Percentiles rank a stretch among this genome's conserved stretches.
Conservation (phyloP, 2,113 vertebrate genomes). For the Casuarius casuarius region DNA sequence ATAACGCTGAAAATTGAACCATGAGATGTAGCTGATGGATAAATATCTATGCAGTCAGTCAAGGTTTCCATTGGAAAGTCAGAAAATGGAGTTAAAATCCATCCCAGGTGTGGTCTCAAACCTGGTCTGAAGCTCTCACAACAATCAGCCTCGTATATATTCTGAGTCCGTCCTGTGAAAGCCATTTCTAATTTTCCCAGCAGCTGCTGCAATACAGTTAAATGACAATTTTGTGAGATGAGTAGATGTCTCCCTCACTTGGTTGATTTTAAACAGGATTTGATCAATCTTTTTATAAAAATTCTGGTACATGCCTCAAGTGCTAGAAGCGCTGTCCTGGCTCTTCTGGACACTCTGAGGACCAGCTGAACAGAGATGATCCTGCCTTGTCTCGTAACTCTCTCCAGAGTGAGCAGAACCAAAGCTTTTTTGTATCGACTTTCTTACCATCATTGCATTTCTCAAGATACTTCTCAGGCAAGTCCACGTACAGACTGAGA, state of each 20-base stretch:
- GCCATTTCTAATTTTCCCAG: background rate
- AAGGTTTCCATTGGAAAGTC: background rate
- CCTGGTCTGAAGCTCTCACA: background rate
- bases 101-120: background rate
- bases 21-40: background rate
- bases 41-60: background rate
- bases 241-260: background rate
- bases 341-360: background rate
- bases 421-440: background rate
- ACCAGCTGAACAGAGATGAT: background rate
- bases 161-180: background rate
- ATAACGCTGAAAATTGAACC: background rate
- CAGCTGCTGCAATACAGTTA: background rate
- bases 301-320: background rate
- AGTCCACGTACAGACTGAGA: no score
- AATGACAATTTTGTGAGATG: background rate
- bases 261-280: background rate
- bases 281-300: background rate
- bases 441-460: background rate
- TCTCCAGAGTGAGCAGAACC: background rate
- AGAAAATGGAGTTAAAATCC: background rate
- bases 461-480: background rate
- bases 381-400: background rate
- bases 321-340: background rate
- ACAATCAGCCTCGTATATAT: background rate